Conservation (phyloP, 2,888 invertebrate genomes). For the Trichogramma evanescens region DNA sequence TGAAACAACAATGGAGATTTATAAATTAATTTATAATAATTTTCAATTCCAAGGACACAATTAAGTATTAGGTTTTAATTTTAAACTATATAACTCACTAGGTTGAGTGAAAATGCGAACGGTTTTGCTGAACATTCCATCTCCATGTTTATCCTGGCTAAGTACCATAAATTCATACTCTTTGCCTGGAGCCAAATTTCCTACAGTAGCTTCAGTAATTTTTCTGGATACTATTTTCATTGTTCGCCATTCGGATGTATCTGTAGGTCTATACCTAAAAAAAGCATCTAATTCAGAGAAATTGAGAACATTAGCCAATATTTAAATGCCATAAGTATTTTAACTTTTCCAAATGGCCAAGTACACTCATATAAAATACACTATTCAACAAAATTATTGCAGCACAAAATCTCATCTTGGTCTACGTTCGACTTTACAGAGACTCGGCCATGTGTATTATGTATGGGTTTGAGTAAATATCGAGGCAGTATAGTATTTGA, state of each 20-base stretch:
- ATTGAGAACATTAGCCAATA: background rate
- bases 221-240: conserved; percentile 67
- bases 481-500: too few species aligned
- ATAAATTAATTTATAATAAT: background rate
- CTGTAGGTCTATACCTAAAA: conserved; percentile 62
- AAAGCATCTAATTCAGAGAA: background rate
- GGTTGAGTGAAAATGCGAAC: conserved; percentile 66
- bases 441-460: too few species aligned
- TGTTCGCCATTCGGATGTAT: conserved; percentile 76
- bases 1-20: conserved; percentile 21
- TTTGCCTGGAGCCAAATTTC: conserved; percentile 66
- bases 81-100: conserved; percentile 23
- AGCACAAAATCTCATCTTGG: too few species aligned
- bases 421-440: too few species aligned
- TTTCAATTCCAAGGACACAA: background rate
- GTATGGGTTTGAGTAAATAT: too few species aligned
- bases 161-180: conserved; percentile 88
- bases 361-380: too few species aligned
- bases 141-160: conserved; percentile 78
- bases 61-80: background rate
- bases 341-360: background rate
- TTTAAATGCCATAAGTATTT: too few species aligned
- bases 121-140: conserved; percentile 84
- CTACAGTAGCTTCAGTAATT: conserved; percentile 71
- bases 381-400: too few species aligned